Conservation (phyloP, 2,888 invertebrate species). For the Drosophila cyrtoloma region DNA sequence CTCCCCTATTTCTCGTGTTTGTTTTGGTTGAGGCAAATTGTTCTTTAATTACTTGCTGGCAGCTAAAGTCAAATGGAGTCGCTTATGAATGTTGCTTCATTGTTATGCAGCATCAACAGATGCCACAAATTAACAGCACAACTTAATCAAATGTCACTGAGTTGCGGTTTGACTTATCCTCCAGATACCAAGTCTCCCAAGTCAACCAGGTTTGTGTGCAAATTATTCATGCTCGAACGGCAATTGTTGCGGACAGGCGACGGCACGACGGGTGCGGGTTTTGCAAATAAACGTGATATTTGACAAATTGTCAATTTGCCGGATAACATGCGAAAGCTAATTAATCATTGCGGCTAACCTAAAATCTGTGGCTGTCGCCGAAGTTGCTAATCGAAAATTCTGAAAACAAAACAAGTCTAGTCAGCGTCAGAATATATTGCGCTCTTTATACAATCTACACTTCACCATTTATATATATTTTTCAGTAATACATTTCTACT, state of each 20-base stretch:
- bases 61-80: slow-evolving; percentile 43
- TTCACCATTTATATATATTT: background rate
- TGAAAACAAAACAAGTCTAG: slow-evolving; percentile 16
- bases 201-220: slow-evolving; percentile 26
- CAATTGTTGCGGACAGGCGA: slow-evolving; percentile 13
- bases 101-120: slow-evolving; percentile 74
- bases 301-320: slow-evolving; percentile 48
- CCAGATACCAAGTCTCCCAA: slow-evolving; percentile 7
- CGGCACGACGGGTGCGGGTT: background rate
- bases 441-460: background rate
- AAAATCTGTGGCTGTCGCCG: slow-evolving; percentile 53
- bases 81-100: slow-evolving; percentile 57
- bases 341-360: slow-evolving; percentile 59
- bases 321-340: slow-evolving; percentile 47
- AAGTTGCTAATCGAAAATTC: slow-evolving; percentile 60
- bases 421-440: background rate
- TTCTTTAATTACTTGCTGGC: slow-evolving; percentile 73
- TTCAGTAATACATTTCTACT: background rate
- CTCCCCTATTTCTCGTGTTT: background rate
- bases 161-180: slow-evolving; percentile 16
- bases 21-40: slow-evolving; percentile 54
- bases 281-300: slow-evolving; percentile 47
- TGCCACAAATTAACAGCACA: slow-evolving; percentile 53
- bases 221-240: slow-evolving; percentile 56
- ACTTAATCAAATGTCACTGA: slow-evolving; percentile 65